phyloP scores from a whole-genome alignment of 2,797 vertebrate genomes.

The Siniperca undulata region DNA sequence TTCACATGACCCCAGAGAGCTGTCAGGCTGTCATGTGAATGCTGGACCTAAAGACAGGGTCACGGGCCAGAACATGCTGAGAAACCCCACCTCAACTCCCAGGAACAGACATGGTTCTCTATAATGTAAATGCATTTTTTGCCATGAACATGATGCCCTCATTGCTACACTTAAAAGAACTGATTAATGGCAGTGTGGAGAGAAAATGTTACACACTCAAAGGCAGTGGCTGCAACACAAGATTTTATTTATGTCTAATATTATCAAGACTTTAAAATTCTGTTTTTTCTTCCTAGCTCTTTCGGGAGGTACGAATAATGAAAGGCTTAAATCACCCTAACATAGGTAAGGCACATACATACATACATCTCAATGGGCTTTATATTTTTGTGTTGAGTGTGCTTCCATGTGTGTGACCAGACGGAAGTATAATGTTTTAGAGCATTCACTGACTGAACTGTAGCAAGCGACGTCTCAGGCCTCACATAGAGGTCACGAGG shows the following conservation, averaged over 20 bases:
- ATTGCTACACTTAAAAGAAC: not conserved
- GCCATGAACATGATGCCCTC: not conserved
- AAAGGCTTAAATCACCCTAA: slow-evolving; percentile 95
- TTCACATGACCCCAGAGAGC: not conserved
- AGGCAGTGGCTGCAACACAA: not conserved
- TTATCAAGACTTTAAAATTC: slow-evolving; percentile 23
- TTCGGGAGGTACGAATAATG: slow-evolving; percentile 96
- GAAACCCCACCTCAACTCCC: not conserved
- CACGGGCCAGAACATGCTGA: not conserved
- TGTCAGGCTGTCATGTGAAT: not conserved
- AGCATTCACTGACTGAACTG: slow-evolving; percentile 35
- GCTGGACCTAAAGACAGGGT: not conserved
- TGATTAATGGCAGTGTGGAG: not conserved
- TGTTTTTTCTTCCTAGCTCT: slow-evolving; percentile 85
- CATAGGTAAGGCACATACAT: slow-evolving; percentile 87
- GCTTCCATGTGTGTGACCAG: slow-evolving; percentile 45
- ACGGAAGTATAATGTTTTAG: slow-evolving; percentile 37
- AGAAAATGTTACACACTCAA: not conserved
- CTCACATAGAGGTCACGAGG: slow-evolving; percentile 62
- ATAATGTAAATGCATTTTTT: not conserved
- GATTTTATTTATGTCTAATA: not conserved
- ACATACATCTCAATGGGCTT: slow-evolving; percentile 3
- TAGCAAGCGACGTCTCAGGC: slow-evolving; percentile 11
- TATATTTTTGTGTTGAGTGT: slow-evolving; percentile 16
- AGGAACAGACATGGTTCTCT: not conserved